Percentiles rank a stretch among this genome's conserved stretches.
Evolutionary conservation across 2,888 invertebrate species (phyloP).

Genomic region (Torymus auratus): DNA sequence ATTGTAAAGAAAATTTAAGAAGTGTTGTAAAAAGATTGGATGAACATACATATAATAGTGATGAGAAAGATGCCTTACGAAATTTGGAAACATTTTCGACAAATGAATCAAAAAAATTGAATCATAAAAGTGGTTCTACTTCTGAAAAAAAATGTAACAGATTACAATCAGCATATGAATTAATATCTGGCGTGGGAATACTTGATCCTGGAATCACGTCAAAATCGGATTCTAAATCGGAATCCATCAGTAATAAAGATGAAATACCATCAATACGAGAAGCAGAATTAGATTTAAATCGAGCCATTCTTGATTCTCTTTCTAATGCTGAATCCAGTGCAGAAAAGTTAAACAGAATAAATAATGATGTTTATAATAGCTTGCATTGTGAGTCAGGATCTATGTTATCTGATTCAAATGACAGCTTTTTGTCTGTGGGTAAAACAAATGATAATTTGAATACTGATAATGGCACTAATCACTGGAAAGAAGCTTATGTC

Average conservation of each 20-base stretch:
- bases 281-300: constrained; percentile 36
- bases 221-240: constrained; percentile 24
- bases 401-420: constrained; percentile 12
- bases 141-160: not conserved
- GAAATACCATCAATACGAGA: not conserved
- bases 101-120: not conserved
- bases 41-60: constrained; percentile 65
- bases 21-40: constrained; percentile 64
- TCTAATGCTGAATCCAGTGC: constrained; percentile 19
- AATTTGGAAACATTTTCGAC: not conserved
- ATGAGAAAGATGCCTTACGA: constrained; percentile 37
- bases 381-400: constrained; percentile 31
- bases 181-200: constrained; percentile 29
- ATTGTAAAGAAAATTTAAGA: constrained; percentile 42
- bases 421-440: constrained; percentile 32
- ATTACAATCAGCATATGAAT: not conserved
- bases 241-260: not conserved
- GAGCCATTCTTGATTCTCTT: constrained; percentile 21
- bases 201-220: constrained; percentile 5
- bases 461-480: not conserved
- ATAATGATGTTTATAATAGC: constrained; percentile 13
- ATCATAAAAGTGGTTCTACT: not conserved
- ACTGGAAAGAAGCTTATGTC: not conserved
- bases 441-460: not conserved
- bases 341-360: constrained; percentile 13